Base-by-base conservation (phyloP, 1,140 invertebrate species). In the Lutraria rhynchaena region DNA sequence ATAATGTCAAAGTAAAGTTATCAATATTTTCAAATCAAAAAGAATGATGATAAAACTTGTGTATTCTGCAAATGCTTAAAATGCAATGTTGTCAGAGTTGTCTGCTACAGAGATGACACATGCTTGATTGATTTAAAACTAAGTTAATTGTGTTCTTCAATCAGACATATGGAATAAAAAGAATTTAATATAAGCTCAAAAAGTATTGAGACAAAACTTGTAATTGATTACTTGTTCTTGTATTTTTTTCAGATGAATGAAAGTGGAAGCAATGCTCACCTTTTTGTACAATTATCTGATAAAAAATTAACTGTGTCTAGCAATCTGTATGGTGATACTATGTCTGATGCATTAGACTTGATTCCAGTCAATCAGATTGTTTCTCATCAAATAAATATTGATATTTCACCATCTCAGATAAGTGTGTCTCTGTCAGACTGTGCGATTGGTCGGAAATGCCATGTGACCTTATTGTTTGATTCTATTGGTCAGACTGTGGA, bases 321-420 rank as follows among this genome's bases (percentile, higher is more conserved):
- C 29, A 67, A 70, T 57, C 19, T 80, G 49, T 58, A 80, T 49
- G 76, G 76, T 17, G 65, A 69, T 24, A 57, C 65, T 9, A 22
- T 80, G 17, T 22, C 27, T 44, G 65, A 29, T 51, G 31, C 24
- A 22, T 44, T 58, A 31, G 11, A 29, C 2, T 35, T 51, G 13
- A 3, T 31, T 24, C 29, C 31, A 11, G 13, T 44, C 22, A 49
- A 15, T 44, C 11, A 51, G 15, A 7, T 73, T 22, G 49, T 74
- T 15, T 60, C 71, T 33, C 49, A 58, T 60, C 11, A 44, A 41
- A 35, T 80, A 3, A 53, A 7, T 41, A 44, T 80, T 22, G 29
- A 31, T 29, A 60, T 80, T 1, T 46, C 76, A 24, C 33, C 76
- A 24, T 31, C 76, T 41, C 24, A 80, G 13, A 80, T 35, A 2